Evolutionary conservation across 1,140 invertebrate genomes (phyloP).

Genomic region (Yoshiicerus persimilis): DNA sequence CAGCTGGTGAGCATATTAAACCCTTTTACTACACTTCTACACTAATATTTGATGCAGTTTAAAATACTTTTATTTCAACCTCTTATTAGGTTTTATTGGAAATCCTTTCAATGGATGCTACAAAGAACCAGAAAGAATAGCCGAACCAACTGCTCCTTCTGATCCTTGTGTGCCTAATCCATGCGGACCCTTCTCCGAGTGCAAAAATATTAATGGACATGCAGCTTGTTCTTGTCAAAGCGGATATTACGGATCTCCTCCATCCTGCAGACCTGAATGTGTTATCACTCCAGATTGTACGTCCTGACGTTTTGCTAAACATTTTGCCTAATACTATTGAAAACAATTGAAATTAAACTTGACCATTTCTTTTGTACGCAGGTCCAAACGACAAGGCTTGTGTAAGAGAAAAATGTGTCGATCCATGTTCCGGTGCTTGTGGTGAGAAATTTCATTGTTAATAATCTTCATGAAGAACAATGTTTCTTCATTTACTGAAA

Average conservation of each 20-base stretch:
- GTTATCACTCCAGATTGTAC: conserved; percentile 57
- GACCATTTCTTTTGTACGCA: no score
- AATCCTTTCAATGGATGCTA: conserved; percentile 77
- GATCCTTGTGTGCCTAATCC: conserved; percentile 69
- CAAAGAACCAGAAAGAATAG: conserved; percentile 58
- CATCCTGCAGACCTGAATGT: conserved; percentile 51
- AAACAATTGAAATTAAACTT: no score
- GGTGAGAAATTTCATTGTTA: no score
- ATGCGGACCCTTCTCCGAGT: conserved; percentile 66
- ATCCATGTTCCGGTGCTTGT: conserved; percentile 29
- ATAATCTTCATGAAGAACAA: no score
- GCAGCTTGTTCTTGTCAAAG: conserved; percentile 72
- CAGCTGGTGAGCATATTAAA: conserved; percentile 60
- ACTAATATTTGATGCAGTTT: no score
- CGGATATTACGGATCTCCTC: conserved; percentile 68
- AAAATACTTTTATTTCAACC: no score
- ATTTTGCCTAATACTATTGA: conserved; percentile 50
- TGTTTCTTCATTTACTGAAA: no score
- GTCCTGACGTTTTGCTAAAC: not conserved
- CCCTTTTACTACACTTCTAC: no score
- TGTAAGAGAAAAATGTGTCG: conserved; percentile 48
- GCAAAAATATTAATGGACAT: conserved; percentile 73
- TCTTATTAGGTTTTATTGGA: conserved; percentile 66
- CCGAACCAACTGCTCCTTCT: conserved; percentile 49
- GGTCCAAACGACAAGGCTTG: conserved; percentile 70